A percentile compares a stretch with the other conserved stretches of the same genome.
Evolutionary conservation across 2,113 vertebrate genomes (phyloP).

Genomic region (Arvicanthis niloticus): DNA sequence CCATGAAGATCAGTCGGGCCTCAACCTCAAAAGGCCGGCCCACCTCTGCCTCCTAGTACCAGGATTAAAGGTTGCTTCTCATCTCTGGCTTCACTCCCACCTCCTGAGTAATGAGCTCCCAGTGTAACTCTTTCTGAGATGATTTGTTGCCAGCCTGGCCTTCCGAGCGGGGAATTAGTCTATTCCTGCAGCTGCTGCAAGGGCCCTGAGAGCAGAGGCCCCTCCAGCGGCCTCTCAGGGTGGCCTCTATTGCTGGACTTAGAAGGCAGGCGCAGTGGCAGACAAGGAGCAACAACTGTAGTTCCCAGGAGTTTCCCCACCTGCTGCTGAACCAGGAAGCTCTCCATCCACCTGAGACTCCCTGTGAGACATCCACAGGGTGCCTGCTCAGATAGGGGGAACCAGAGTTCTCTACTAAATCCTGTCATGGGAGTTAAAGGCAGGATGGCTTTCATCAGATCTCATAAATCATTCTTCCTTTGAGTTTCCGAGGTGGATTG

Average conservation of each 20-base stretch:
- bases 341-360: background rate
- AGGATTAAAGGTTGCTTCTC: background rate
- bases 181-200: background rate
- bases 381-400: background rate
- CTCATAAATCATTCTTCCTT: background rate
- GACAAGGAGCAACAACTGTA: background rate
- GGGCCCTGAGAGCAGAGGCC: background rate
- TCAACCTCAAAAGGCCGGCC: background rate
- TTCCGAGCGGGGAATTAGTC: background rate
- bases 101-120: background rate
- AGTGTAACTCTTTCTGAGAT: background rate
- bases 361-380: background rate
- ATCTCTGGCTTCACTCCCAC: background rate
- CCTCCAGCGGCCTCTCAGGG: accelerated
- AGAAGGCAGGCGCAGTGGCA: background rate
- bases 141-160: background rate
- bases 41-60: background rate
- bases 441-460: background rate
- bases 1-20: background rate
- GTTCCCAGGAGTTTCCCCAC: background rate
- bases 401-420: background rate
- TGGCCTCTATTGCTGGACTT: accelerated
- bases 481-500: background rate
- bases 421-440: background rate
- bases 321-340: background rate